These are phyloP conservation scores for Linepithema humile DNA, from an alignment of 1,140 invertebrate genomes.

Conservation along the genomic window DNA sequence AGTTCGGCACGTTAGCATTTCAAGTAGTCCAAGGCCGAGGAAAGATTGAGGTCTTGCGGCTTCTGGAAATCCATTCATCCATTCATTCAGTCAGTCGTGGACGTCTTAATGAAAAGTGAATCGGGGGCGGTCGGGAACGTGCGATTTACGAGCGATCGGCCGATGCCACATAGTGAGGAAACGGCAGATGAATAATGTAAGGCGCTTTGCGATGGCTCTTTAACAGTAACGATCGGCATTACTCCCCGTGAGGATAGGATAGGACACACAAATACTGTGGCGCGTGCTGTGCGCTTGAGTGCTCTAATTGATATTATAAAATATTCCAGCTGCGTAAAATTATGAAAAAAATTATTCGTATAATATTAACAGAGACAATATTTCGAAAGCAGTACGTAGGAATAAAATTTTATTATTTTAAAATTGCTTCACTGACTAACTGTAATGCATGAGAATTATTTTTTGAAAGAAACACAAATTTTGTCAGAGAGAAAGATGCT, in stretches of 20 bases:
- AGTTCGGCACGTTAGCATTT: not conserved
- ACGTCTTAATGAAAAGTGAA: constrained; percentile 68
- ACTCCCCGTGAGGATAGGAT: not conserved
- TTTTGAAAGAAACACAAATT: not conserved
- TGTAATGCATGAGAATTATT: not conserved
- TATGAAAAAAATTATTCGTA: not conserved
- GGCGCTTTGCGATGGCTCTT: constrained; percentile 20
- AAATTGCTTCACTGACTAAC: not conserved
- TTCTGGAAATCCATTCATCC: constrained; percentile 64
- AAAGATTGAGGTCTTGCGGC: constrained; percentile 15
- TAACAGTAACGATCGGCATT: constrained; percentile 61
- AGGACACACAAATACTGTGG: not conserved
- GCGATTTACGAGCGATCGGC: constrained; percentile 65
- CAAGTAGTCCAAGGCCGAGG: constrained; percentile 19
- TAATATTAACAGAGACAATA: not conserved
- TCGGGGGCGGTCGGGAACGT: constrained; percentile 10
- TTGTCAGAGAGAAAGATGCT: not conserved
- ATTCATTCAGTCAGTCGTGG: constrained; percentile 52
- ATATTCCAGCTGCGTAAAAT: not conserved
- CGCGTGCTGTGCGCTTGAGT: not conserved
- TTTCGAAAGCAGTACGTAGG: not conserved
- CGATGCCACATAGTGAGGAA: constrained; percentile 15
- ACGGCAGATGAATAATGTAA: constrained; percentile 69
- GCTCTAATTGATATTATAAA: not conserved
- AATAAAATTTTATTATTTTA: not conserved